Evolutionary conservation across 2,888 invertebrate species (phyloP).

Genomic region (Eremobia ochroleuca): DNA sequence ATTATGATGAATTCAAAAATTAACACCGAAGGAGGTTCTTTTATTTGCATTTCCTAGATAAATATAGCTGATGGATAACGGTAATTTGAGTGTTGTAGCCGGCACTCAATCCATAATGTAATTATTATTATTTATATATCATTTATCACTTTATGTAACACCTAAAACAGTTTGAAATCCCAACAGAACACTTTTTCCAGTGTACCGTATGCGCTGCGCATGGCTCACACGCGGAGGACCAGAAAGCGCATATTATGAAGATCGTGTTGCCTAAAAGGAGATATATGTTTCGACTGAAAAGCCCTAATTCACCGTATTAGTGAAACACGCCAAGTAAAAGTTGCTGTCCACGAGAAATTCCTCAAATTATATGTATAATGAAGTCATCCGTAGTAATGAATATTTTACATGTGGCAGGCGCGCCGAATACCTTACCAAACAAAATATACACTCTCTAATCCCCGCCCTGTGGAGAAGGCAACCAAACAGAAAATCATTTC

Average conservation of each 20-base stretch:
- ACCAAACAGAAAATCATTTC: conserved; percentile 70
- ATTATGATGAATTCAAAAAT: neutral
- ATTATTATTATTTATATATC: too few relatives aligned
- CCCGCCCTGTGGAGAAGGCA: conserved; percentile 18
- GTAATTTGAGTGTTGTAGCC: neutral
- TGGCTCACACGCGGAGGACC: conserved; percentile 53
- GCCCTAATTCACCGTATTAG: conserved; percentile 80
- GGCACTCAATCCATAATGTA: too few relatives aligned
- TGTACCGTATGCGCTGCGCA: conserved; percentile 76
- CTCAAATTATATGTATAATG: neutral
- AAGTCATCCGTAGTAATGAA: conserved; percentile 41
- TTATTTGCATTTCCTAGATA: neutral
- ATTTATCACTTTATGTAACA: neutral
- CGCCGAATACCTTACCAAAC: conserved; percentile 48
- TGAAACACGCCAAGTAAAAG: conserved; percentile 10
- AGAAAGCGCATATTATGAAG: conserved; percentile 74
- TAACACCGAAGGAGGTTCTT: neutral
- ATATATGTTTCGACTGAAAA: conserved; percentile 77
- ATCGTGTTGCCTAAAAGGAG: conserved; percentile 79
- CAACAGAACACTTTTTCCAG: conserved; percentile 76
- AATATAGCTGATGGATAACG: neutral
- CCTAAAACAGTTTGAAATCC: conserved; percentile 55
- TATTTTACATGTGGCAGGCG: conserved; percentile 73
- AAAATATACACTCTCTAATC: conserved; percentile 23
- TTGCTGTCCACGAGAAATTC: conserved; percentile 11